phyloP scores from a whole-genome alignment of 2,113 vertebrate genomes.

The Toxotes jaculatrix region DNA sequence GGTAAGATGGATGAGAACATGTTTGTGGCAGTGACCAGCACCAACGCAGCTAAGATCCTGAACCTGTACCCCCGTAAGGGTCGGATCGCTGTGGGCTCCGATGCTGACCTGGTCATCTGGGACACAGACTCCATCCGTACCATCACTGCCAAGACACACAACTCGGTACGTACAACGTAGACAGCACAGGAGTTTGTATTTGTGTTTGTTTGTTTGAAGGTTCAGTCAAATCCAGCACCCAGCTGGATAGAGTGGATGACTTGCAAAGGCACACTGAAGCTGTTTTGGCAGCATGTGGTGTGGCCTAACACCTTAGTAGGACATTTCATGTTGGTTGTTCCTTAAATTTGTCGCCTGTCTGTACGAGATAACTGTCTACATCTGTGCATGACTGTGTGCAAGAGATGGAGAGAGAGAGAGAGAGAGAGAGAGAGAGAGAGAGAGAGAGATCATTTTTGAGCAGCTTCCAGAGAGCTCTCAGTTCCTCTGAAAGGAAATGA shows the following conservation, averaged over 20 bases:
- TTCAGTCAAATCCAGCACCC: neutral
- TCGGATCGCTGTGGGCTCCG: constrained; percentile 94
- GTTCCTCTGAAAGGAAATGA: constrained; percentile 75
- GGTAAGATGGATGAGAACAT: constrained; percentile 99
- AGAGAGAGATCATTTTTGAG: constrained; percentile 61
- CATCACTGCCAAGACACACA: constrained; percentile 95
- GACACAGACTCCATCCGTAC: constrained; percentile 94
- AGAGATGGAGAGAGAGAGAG: constrained; percentile 3
- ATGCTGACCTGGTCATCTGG: constrained; percentile 97
- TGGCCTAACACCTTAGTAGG: no score
- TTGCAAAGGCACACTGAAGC: no score
- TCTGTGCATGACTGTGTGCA: constrained; percentile 40
- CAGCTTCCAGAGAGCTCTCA: constrained; percentile 59
- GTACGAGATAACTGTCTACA: constrained; percentile 30
- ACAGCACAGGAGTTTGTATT: neutral
- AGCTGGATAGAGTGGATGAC: neutral
- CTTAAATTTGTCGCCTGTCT: no score
- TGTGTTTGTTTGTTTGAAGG: neutral
- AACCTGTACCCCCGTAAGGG: constrained; percentile 98
- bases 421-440: constrained; percentile 24
- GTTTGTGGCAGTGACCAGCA: constrained; percentile 98
- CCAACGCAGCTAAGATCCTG: constrained; percentile 98
- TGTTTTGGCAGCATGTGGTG: no score
- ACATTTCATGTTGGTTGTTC: no score
- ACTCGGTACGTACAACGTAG: constrained; percentile 87